phyloP scores from a whole-genome alignment of 92 coral and sea anemone species.

The Epizoanthus rinbou region DNA sequence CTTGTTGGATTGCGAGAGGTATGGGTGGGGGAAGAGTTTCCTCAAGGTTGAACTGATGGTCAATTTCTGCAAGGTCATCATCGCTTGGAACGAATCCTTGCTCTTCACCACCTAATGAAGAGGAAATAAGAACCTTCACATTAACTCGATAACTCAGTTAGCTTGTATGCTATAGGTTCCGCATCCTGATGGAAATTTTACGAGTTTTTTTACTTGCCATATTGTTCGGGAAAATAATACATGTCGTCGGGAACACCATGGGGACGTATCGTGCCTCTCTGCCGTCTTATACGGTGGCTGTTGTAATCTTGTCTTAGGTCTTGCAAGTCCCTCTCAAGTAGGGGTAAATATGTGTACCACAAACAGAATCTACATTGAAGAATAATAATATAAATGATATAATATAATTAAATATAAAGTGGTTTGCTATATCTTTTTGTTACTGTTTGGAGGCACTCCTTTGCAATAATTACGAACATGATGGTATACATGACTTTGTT shows the following conservation, averaged over 20 bases:
- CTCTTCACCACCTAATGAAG: conserved; percentile 31
- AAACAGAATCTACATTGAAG: conserved; percentile 22
- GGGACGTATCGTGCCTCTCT: conserved; percentile 47
- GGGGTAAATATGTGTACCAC: conserved; percentile 52
- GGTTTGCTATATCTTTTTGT: too few species aligned
- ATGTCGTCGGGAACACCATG: conserved; percentile 60
- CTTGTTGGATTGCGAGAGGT: conserved; percentile 30
- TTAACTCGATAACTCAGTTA: too few species aligned
- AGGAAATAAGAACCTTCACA: background rate
- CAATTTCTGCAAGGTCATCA: conserved; percentile 40
- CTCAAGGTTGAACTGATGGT: conserved; percentile 35
- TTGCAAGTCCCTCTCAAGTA: conserved; percentile 35
- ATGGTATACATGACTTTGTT: too few species aligned
- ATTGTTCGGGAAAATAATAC: conserved; percentile 53
- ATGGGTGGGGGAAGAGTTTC: conserved; percentile 29
- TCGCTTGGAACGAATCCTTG: conserved; percentile 40
- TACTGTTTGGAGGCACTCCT: too few species aligned
- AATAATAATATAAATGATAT: too few species aligned
- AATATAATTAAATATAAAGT: too few species aligned
- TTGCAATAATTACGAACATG: too few species aligned
- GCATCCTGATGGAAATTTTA: too few species aligned
- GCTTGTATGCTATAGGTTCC: too few species aligned
- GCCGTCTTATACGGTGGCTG: conserved; percentile 41
- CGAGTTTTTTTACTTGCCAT: conserved; percentile 46
- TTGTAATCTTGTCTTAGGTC: conserved; percentile 50